Evolutionary conservation across 64 coral and sea anemone species (phyloP), one percentile per base, ranked within the genome.

Genomic region (Platygyra sinensis): DNA sequence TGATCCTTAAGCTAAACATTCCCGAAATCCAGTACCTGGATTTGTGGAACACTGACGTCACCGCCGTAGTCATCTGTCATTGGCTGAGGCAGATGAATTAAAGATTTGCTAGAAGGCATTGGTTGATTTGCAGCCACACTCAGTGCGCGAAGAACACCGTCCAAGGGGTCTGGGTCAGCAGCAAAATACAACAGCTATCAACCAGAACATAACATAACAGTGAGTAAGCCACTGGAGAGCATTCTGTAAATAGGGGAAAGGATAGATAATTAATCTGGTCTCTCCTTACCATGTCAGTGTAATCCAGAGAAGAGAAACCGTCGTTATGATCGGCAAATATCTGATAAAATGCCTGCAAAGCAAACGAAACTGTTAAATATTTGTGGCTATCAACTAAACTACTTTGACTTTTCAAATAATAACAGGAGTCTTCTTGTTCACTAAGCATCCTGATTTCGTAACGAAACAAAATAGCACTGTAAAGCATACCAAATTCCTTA

Each of bases 171-270:
- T 25, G 94, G 80, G 55, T 99, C 83, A 64, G 79, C 87, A 52
- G 97, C 88, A 74, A 99, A 99, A 78, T 99, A 99, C 72, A 96
- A 63, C 57, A 99, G 31, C 97, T 98, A 38, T 32, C 84, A 83
- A 2, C 9, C 15, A 60, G 51, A 90, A 88, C 10, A 60, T 62
- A 87, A 88, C 14, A 87, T 51, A 3, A 31, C 24, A 75, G n/a
- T 86, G 25, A 42, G 5, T 17, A 49, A 52, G 15, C 11, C 54
- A 60, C 52, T 2, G 61, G 54, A 13, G 62, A 55, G 24, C 20
- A 80, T 55, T 80, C 19, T 22, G 0, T 51, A 46, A 52, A 42
- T 57, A 39, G 20, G 60, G 10, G 10, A 62, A 62, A 22, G 30
- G 3, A 39, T 16, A 46, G 33, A 78, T 4, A 16, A 12, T 38